Percentiles rank a stretch among this genome's conserved stretches.
Conservation (phyloP, 2,797 vertebrate genomes). For the Natrix natrix region DNA sequence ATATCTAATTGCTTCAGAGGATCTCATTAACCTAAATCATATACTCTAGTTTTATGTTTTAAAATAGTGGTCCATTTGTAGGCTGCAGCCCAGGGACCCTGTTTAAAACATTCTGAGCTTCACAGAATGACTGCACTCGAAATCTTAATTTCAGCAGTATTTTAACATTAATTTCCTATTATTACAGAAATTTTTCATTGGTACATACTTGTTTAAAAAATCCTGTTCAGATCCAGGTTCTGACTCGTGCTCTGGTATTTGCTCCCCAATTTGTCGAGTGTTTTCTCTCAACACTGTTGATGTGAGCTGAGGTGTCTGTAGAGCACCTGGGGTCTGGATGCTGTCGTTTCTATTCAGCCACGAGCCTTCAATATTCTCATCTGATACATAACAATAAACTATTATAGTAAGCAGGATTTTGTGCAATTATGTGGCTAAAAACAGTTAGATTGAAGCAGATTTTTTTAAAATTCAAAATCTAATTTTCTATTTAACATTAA, state of each 20-base stretch:
- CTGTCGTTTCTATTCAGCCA: conserved; percentile 95
- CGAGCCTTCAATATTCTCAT: conserved; percentile 91
- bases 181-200: conserved; percentile 6
- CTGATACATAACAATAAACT: conserved; percentile 59
- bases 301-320: conserved; percentile 93
- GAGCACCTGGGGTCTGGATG: conserved; percentile 89
- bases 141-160: neutral
- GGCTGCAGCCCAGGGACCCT: neutral
- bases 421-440: neutral
- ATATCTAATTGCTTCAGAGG: neutral
- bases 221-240: conserved; percentile 97
- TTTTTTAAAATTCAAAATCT: neutral
- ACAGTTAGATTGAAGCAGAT: neutral
- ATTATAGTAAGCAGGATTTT: neutral
- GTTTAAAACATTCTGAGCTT: neutral
- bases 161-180: conserved; percentile 2
- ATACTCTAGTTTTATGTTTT: neutral
- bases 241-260: conserved; percentile 94
- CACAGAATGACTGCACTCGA: neutral
- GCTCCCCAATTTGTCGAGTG: conserved; percentile 87
- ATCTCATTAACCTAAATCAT: neutral
- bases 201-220: conserved; percentile 92
- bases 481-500: neutral
- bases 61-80: neutral
- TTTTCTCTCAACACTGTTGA: conserved; percentile 96